Percentiles rank a stretch among this genome's conserved stretches.
Conservation (phyloP, 2,113 vertebrate species). For the Chaetodon trifascialis region DNA sequence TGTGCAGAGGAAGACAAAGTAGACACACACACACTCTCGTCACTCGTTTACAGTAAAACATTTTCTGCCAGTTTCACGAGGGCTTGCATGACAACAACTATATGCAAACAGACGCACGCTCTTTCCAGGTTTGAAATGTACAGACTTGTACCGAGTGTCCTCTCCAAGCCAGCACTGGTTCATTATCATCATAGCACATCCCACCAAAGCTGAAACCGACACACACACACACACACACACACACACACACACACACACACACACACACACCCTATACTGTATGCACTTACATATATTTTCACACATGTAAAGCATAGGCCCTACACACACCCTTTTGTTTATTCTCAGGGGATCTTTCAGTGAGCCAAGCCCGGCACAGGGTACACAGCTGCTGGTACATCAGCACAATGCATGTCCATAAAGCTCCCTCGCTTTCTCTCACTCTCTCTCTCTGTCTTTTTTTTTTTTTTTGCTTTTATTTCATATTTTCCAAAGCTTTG, state of each 20-base stretch:
- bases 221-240: constrained; percentile 48
- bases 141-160: constrained; percentile 26
- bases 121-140: constrained; percentile 28
- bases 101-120: constrained; percentile 60
- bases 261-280: constrained; percentile 54
- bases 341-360: constrained; percentile 84
- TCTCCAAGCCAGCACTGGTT: constrained; percentile 59
- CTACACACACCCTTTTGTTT: constrained; percentile 71
- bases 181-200: constrained; percentile 37
- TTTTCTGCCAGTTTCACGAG: constrained; percentile 31
- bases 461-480: constrained; percentile 37
- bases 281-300: constrained; percentile 63
- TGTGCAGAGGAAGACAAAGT: constrained; percentile 30
- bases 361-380: constrained; percentile 76
- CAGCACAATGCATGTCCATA: constrained; percentile 78
- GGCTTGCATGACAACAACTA: constrained; percentile 60
- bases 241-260: no score
- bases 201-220: constrained; percentile 68
- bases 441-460: constrained; percentile 5
- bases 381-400: constrained; percentile 77
- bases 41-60: not conserved
- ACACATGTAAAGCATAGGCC: constrained; percentile 36
- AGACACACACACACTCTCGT: constrained; percentile 5
- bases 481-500: constrained; percentile 76
- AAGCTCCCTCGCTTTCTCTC: constrained; percentile 62